These are phyloP conservation scores for Setophaga petechia DNA, from an alignment of 2,113 vertebrate species.

Conservation along the genomic window DNA sequence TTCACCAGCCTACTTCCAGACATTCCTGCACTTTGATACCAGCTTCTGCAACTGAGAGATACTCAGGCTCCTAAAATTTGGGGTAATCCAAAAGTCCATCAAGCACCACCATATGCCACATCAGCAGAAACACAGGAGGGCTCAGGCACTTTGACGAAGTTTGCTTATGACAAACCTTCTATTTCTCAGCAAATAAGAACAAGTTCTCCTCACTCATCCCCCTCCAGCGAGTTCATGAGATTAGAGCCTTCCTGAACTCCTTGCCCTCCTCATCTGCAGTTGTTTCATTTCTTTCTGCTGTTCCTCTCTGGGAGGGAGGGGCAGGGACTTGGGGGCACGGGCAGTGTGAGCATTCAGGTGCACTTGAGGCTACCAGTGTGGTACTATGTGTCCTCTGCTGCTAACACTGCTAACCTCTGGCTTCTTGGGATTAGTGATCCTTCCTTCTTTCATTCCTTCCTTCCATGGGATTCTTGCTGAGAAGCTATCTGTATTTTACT, in stretches of 20 bases:
- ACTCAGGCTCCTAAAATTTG: background rate
- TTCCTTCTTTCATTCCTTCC: background rate
- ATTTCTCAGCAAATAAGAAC: background rate
- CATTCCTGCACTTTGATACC: background rate
- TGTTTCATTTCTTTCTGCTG: background rate
- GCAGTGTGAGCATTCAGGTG: background rate
- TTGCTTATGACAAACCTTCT: background rate
- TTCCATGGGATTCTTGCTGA: background rate
- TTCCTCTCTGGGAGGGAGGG: background rate
- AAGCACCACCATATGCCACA: fast-evolving
- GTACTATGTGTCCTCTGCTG: background rate
- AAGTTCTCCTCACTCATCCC: background rate
- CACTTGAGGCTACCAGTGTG: background rate
- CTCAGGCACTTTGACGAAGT: background rate
- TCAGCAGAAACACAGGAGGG: background rate
- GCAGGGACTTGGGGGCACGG: background rate
- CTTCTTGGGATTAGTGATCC: background rate
- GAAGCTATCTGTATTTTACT: background rate
- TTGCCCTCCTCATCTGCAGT: background rate
- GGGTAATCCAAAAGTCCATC: background rate
- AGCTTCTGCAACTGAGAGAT: background rate
- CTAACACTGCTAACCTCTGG: background rate
- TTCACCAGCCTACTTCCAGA: background rate
- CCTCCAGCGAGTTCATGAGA: background rate
- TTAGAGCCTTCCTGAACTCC: slow-evolving; percentile 11